Base-by-base conservation (phyloP, 2,797 vertebrate species). In the Esox lucius region DNA sequence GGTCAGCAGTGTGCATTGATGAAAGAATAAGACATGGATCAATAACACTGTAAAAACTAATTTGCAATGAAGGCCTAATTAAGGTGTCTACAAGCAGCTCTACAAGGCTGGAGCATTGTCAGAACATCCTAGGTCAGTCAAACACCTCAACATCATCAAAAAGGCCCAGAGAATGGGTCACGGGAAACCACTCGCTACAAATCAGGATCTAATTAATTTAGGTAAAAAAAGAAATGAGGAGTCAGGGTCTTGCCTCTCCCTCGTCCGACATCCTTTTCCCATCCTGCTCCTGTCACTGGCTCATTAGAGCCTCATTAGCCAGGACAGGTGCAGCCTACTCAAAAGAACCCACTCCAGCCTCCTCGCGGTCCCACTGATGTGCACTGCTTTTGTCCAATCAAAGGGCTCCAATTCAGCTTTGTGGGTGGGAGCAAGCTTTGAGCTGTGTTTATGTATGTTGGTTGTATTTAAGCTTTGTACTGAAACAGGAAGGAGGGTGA, bases 251-350 rank as follows among this genome's bases (percentile, higher is more conserved):
- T 74, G 79, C 71, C 73, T 61, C 8, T 76, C 70, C 74, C 75
- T 85, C 76, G 51, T 78, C 74, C 77, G 66, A 83, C 62, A 79
- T 85, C 77, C 84, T 78, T 82, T 84, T 81, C 70, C 79, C 73
- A 68, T 75, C 77, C 73, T 66, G 68, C 74, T 74, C 71, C 83
- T 66, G 85, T 91, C 87, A 87, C 88, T 80, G 88, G 78, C 91
- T 92, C 91, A 92, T 94, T 94, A 94, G 85, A 83, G 83, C 81
- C 90, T 93, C 86, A 87, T 94, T 91, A 93, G 91, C 83, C 78
- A 83, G 88, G 92, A 92, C 94, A 95, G 94, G 93, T 94, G 93
- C 93, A 93, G 84, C 75, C 75, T 77, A 76, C 84, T 46, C 87
- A 89, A 85, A 87, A 81, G 78, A 89, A 86, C 83, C 86, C 87